Conservation (phyloP, 2,888 invertebrate species). For the Drosophila aldrichi region DNA sequence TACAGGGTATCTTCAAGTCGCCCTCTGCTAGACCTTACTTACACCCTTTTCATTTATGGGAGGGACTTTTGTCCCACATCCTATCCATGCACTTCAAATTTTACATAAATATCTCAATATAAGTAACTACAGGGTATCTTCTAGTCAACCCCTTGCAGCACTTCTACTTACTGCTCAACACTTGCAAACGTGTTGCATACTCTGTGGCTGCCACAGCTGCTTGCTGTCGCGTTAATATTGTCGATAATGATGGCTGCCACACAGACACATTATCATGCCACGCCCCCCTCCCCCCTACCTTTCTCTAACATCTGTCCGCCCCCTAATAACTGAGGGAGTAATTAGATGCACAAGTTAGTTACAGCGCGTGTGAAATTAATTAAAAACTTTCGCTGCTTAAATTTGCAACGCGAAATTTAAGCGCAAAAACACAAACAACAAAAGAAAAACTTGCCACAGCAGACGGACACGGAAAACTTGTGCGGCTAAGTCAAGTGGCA, state of each 20-base stretch:
- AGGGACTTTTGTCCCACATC: no score
- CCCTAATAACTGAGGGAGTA: conserved; percentile 57
- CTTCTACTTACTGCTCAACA: conserved; percentile 24
- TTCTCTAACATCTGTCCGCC: fast-evolving
- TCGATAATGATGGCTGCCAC: conserved; percentile 76
- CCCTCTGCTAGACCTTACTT: no score
- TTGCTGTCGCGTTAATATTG: conserved; percentile 50
- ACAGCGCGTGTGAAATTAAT: conserved; percentile 71
- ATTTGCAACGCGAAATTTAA: conserved; percentile 47
- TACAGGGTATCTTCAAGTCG: no score
- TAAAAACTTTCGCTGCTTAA: conserved; percentile 72
- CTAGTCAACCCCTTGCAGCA: neutral
- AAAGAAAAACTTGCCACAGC: conserved; percentile 13
- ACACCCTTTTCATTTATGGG: no score
- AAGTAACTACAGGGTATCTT: neutral
- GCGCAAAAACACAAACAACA: conserved; percentile 15
- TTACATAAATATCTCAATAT: no score
- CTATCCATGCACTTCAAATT: no score
- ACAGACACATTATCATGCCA: conserved; percentile 68
- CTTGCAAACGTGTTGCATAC: conserved; percentile 62
- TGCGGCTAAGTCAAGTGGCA: conserved; percentile 39
- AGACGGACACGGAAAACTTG: conserved; percentile 38
- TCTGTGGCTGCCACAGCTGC: conserved; percentile 72
- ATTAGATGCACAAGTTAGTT: conserved; percentile 73
- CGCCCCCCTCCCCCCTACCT: neutral